A percentile compares a stretch with the other conserved stretches of the same genome.
phyloP scores from a whole-genome alignment of 2,113 vertebrate species.

The Leptobrachium leishanense region DNA sequence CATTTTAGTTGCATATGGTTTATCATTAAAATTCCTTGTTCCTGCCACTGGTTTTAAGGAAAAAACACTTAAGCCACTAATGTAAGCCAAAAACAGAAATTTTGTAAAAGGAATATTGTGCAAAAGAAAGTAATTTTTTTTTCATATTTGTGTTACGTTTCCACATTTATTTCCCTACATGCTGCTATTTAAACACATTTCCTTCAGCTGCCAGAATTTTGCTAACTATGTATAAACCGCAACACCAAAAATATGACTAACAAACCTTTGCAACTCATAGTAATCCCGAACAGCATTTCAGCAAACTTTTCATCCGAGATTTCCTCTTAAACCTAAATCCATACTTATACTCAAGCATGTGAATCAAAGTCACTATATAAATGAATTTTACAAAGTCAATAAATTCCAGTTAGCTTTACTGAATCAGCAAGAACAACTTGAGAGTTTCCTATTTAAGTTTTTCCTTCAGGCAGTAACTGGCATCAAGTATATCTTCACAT shows the following conservation, averaged over 20 bases:
- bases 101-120: too few species aligned
- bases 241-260: not conserved
- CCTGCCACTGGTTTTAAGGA: too few species aligned
- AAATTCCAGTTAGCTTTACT: slow-evolving; percentile 32
- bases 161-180: not conserved
- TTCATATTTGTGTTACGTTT: too few species aligned
- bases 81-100: not conserved
- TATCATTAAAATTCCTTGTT: too few species aligned
- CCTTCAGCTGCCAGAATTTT: not conserved
- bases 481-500: slow-evolving; percentile 35
- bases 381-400: slow-evolving; percentile 40
- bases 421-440: slow-evolving; percentile 34
- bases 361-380: slow-evolving; percentile 37
- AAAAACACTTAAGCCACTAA: not conserved
- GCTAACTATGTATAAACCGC: not conserved
- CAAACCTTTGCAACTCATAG: not conserved
- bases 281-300: slow-evolving; percentile 7
- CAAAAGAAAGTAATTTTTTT: too few species aligned
- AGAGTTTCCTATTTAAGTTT: slow-evolving; percentile 40
- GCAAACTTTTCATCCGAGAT: slow-evolving; percentile 23
- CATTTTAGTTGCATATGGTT: too few species aligned
- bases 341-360: slow-evolving; percentile 22
- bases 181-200: not conserved
- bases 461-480: slow-evolving; percentile 22
- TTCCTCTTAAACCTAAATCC: slow-evolving; percentile 16